phyloP scores from a whole-genome alignment of 2,888 invertebrate species.

The Acanthosepion esculentum region DNA sequence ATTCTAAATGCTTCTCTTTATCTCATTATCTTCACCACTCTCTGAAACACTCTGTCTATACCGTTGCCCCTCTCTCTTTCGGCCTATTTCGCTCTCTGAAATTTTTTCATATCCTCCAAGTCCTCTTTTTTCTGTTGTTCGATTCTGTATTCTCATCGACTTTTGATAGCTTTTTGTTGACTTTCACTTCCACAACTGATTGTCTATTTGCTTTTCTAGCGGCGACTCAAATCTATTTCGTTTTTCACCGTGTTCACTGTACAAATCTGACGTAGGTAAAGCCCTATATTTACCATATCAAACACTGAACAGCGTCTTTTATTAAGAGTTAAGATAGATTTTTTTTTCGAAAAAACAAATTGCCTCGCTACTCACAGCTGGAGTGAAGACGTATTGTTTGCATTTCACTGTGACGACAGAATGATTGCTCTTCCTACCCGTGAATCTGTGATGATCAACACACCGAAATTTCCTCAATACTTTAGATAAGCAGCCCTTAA shows the following conservation, averaged over 20 bases:
- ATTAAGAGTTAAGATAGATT: not conserved
- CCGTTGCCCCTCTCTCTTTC: not conserved
- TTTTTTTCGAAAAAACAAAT: constrained; percentile 33
- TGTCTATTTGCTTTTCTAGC: constrained; percentile 15
- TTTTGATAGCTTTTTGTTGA: constrained; percentile 33
- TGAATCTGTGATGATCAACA: constrained; percentile 12
- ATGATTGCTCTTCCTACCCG: not conserved
- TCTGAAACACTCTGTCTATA: not conserved
- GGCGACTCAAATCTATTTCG: not conserved
- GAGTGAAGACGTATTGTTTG: constrained; percentile 20
- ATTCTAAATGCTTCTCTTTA: not conserved
- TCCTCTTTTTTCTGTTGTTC: not conserved
- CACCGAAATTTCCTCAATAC: not conserved
- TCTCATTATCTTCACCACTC: not conserved
- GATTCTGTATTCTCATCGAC: not conserved
- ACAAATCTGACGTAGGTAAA: not conserved
- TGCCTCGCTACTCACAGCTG: not conserved
- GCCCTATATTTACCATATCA: constrained; percentile 3
- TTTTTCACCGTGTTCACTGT: not conserved
- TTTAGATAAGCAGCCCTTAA: not conserved
- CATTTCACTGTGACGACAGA: not conserved
- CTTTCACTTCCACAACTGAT: not conserved
- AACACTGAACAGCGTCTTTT: not conserved
- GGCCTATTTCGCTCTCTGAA: not conserved
- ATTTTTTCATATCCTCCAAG: not conserved